Percentiles rank a stretch among this genome's conserved stretches.
phyloP scores from a whole-genome alignment of 2,113 vertebrate genomes.

The Stigmatopora argus region DNA sequence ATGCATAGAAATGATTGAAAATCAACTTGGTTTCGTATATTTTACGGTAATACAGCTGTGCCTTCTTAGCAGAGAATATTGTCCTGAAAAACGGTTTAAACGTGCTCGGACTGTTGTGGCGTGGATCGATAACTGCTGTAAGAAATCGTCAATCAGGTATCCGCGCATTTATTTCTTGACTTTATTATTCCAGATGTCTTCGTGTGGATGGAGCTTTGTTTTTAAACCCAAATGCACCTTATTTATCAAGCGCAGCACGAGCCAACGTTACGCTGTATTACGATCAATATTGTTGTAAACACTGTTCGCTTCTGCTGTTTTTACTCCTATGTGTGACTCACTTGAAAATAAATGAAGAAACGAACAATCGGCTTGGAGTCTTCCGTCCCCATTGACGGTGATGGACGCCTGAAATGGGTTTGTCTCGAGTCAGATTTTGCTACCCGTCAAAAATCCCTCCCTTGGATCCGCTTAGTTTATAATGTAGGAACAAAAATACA shows the following conservation, averaged over 20 bases:
- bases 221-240: conserved; percentile 36
- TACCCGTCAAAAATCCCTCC: no score
- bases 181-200: conserved; percentile 25
- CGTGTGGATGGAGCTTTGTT: conserved; percentile 28
- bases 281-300: conserved; percentile 11
- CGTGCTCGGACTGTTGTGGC: background rate
- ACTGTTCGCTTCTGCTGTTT: conserved; percentile 5
- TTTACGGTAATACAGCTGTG: conserved; percentile 41
- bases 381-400: no score
- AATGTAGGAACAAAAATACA: no score
- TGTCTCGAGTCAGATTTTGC: no score
- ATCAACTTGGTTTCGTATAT: conserved; percentile 8
- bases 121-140: conserved; percentile 23
- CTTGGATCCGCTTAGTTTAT: no score
- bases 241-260: conserved; percentile 51
- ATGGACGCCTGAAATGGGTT: no score
- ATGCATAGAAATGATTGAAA: conserved; percentile 25
- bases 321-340: conserved; percentile 32
- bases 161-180: conserved; percentile 34
- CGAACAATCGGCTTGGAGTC: conserved; percentile 7
- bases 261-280: conserved; percentile 35
- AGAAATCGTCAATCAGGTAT: conserved; percentile 36
- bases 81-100: conserved; percentile 1
- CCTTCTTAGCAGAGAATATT: conserved; percentile 56
- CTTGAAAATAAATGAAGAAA: conserved; percentile 45